These are phyloP conservation scores for Megalops atlanticus DNA, from an alignment of 2,113 vertebrate species.

Conservation along the genomic window DNA sequence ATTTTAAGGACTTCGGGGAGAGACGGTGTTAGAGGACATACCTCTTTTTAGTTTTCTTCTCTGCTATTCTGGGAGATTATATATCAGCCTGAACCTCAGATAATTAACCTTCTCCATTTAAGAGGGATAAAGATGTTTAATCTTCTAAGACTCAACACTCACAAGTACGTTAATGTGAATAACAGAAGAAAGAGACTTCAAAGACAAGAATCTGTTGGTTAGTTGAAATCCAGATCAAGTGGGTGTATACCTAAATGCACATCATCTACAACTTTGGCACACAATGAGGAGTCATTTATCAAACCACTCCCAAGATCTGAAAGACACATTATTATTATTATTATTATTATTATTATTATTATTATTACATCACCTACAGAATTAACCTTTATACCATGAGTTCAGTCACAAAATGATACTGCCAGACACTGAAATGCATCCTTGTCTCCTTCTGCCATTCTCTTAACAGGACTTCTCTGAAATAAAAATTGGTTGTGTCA, in stretches of 20 bases:
- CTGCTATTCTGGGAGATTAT: slow-evolving; percentile 43
- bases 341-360: no score
- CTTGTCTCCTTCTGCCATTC: neutral
- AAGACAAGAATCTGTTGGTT: slow-evolving; percentile 18
- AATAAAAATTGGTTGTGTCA: slow-evolving; percentile 35
- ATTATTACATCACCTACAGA: neutral
- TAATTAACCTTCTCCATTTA: slow-evolving; percentile 46
- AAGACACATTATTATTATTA: no score
- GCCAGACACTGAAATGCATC: neutral
- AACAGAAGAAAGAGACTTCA: slow-evolving; percentile 28
- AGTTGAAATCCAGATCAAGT: slow-evolving; percentile 6
- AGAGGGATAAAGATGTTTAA: slow-evolving; percentile 41
- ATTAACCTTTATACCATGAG: neutral
- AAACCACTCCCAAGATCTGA: neutral
- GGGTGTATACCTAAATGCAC: neutral
- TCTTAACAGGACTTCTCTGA: slow-evolving; percentile 14
- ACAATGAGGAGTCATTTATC: neutral
- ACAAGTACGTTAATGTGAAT: slow-evolving; percentile 37
- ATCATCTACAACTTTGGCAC: neutral
- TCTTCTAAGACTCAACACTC: slow-evolving; percentile 47
- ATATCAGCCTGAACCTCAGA: slow-evolving; percentile 41
- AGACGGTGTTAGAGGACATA: neutral
- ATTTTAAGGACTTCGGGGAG: neutral
- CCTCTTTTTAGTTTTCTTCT: slow-evolving; percentile 35
- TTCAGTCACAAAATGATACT: neutral